Evolutionary conservation across 2,113 vertebrate species (phyloP).

Genomic region (Hystrix brachyura): DNA sequence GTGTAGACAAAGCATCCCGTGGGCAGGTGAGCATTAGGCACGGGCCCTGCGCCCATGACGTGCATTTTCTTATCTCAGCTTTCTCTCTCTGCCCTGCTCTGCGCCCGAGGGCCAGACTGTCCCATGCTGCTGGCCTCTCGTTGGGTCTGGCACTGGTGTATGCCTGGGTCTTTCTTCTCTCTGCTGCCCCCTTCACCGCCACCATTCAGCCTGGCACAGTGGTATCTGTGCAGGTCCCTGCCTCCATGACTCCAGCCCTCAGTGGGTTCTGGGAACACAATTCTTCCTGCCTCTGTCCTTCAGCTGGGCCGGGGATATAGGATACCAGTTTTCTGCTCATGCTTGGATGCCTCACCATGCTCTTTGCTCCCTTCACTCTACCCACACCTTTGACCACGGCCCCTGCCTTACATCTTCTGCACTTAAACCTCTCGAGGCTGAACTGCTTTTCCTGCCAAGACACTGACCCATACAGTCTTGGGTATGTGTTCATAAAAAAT

Average conservation of each 20-base stretch:
- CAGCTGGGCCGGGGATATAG: background rate
- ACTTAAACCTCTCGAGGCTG: background rate
- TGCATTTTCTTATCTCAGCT: background rate
- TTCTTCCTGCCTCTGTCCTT: background rate
- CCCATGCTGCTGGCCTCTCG: background rate
- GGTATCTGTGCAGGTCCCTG: background rate
- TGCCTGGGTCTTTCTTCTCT: background rate
- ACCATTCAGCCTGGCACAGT: background rate
- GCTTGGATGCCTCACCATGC: background rate
- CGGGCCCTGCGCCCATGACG: rapidly evolving
- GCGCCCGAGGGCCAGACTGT: rapidly evolving
- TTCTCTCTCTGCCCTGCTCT: background rate
- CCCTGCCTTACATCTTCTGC: background rate
- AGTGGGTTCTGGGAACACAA: background rate
- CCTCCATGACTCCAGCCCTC: background rate
- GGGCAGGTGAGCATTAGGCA: background rate
- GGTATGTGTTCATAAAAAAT: background rate
- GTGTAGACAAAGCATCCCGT: rapidly evolving
- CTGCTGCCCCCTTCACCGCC: too few relatives aligned
- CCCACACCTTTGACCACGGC: background rate
- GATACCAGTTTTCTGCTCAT: background rate
- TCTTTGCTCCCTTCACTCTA: background rate
- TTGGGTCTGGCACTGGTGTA: background rate
- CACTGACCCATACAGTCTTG: background rate
- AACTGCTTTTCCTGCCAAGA: background rate